Conservation (phyloP, 1,140 invertebrate genomes). For the Anthonomus grandis region DNA sequence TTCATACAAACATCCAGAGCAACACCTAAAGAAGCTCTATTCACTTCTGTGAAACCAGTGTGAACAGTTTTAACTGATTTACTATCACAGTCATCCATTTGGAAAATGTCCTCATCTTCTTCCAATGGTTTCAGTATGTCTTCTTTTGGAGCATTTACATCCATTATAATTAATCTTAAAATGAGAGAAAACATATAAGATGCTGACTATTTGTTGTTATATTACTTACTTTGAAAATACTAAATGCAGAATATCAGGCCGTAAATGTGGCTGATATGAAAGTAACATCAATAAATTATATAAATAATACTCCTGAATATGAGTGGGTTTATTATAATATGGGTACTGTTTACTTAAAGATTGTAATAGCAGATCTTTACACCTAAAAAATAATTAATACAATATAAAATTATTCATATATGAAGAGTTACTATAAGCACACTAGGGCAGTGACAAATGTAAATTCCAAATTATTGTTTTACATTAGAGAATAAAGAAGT, state of each 20-base stretch:
- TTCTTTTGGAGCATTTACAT: conserved; percentile 61
- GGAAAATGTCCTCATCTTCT: conserved; percentile 50
- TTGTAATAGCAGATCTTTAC: conserved; percentile 52
- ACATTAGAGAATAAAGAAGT: too few relatives aligned
- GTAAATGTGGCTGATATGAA: conserved; percentile 60
- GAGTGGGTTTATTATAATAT: conserved; percentile 57
- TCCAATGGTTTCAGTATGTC: conserved; percentile 52
- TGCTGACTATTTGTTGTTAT: not conserved
- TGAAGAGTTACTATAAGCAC: too few relatives aligned
- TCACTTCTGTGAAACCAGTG: conserved; percentile 39
- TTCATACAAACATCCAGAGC: conserved; percentile 65
- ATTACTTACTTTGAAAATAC: conserved; percentile 63
- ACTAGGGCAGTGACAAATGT: too few relatives aligned
- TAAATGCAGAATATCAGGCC: conserved; percentile 59
- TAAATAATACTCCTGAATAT: conserved; percentile 60
- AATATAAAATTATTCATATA: too few relatives aligned
- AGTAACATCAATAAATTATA: conserved; percentile 62
- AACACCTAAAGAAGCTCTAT: conserved; percentile 51
- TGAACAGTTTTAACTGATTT: conserved; percentile 26
- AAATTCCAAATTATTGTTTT: too few relatives aligned
- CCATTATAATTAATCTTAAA: conserved; percentile 62
- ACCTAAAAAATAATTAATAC: conserved; percentile 51
- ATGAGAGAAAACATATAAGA: conserved; percentile 17
- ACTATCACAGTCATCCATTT: conserved; percentile 52
- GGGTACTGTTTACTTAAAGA: conserved; percentile 60